Evolutionary conservation across 2,113 vertebrate species (phyloP).

Genomic region (Sisor rabdophorus): DNA sequence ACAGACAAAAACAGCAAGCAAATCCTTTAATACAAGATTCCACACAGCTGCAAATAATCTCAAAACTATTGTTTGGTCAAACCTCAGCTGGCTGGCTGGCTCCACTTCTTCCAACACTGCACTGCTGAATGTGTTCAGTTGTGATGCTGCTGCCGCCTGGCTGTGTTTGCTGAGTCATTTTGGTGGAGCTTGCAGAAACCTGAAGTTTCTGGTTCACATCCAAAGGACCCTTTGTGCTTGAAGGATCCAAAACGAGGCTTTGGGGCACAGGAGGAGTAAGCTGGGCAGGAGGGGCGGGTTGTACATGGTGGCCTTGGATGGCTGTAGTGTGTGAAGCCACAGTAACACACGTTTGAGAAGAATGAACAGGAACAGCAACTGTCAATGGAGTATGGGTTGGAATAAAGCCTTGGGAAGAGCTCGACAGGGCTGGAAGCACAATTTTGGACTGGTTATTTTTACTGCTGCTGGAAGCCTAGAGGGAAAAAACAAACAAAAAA

Average conservation of each 20-base stretch:
- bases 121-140: conserved; percentile 25
- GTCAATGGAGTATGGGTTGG: not conserved
- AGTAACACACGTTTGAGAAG: conserved; percentile 11
- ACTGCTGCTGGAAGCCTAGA: conserved; percentile 35
- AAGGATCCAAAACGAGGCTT: conserved; percentile 1
- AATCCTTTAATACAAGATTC: not conserved
- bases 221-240: not conserved
- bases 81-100: conserved; percentile 32
- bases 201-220: conserved; percentile 60
- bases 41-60: not conserved
- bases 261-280: conserved; percentile 11
- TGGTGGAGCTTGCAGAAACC: conserved; percentile 43
- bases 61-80: not conserved
- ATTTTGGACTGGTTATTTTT: conserved; percentile 26
- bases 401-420: not conserved
- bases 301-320: conserved; percentile 13
- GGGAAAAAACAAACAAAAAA: not conserved
- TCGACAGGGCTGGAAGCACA: conserved; percentile 30
- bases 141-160: conserved; percentile 58
- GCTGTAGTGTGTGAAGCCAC: conserved; percentile 21
- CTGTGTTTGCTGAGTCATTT: conserved; percentile 47
- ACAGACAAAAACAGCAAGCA: not conserved
- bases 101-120: not conserved
- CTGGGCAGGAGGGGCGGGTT: conserved; percentile 17
- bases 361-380: conserved; percentile 7